Percentiles rank a stretch among this genome's conserved stretches.
Conservation (phyloP, 1,140 invertebrate species). For the Drosophila repletoides region DNA sequence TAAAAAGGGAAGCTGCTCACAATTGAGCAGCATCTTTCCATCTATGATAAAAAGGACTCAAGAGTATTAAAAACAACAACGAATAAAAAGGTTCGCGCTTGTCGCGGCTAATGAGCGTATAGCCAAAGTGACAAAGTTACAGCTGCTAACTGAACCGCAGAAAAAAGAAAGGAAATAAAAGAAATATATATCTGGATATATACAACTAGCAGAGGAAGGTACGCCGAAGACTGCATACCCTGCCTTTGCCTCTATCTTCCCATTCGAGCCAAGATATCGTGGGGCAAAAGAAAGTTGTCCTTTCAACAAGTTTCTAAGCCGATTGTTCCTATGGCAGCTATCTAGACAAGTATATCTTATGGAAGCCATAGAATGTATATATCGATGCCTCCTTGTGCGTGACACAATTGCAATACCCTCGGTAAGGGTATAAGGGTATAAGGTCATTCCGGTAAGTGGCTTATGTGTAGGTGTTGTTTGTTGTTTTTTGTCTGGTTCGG, state of each 20-base stretch:
- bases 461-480: constrained; percentile 1
- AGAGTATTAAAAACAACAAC: constrained; percentile 1
- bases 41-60: constrained; percentile 12
- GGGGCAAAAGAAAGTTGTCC: too few species aligned
- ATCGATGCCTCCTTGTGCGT: too few species aligned
- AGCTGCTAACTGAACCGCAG: constrained; percentile 34
- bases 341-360: too few species aligned
- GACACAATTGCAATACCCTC: too few species aligned
- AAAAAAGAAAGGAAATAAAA: neutral
- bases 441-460: constrained; percentile 34
- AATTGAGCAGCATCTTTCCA: constrained; percentile 7
- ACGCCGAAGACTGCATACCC: too few species aligned
- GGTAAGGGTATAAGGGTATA: constrained; percentile 3
- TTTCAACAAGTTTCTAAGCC: too few species aligned
- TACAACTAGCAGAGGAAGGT: too few species aligned
- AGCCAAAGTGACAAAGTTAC: constrained; percentile 44
- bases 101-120: constrained; percentile 44
- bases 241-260: too few species aligned
- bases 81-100: constrained; percentile 41
- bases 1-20: constrained; percentile 64
- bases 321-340: too few species aligned
- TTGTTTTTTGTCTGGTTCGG: neutral
- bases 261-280: too few species aligned
- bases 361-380: too few species aligned
- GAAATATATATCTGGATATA: too few species aligned